Evolutionary conservation across 2,888 invertebrate species (phyloP).

Genomic region (Ichneumon xanthorius): DNA sequence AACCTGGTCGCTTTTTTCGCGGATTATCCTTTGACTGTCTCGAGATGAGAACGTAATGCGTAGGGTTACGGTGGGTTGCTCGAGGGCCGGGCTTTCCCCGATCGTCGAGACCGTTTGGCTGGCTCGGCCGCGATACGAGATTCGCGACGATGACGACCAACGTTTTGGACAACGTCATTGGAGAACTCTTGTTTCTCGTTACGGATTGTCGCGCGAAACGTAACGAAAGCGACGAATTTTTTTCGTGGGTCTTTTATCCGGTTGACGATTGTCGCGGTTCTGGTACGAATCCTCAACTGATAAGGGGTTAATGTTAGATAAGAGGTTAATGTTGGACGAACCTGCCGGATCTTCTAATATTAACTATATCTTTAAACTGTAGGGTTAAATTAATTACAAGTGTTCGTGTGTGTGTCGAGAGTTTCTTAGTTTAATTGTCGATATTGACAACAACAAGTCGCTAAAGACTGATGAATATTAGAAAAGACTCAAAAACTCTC

Average conservation of each 20-base stretch:
- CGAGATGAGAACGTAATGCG: constrained; percentile 79
- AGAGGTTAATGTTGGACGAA: not conserved
- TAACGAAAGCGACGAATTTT: constrained; percentile 72
- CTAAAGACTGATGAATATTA: too few species aligned
- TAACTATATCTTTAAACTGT: too few species aligned
- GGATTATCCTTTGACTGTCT: constrained; percentile 81
- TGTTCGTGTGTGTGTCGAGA: too few species aligned
- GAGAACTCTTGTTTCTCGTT: constrained; percentile 76
- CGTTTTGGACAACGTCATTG: constrained; percentile 53
- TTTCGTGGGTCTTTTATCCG: constrained; percentile 70
- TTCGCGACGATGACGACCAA: constrained; percentile 19
- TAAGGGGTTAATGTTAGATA: not conserved
- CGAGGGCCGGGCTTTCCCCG: constrained; percentile 1
- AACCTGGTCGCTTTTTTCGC: constrained; percentile 76
- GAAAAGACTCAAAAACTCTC: too few species aligned
- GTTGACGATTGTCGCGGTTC: constrained; percentile 39
- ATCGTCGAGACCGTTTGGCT: not conserved
- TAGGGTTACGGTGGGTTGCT: constrained; percentile 38
- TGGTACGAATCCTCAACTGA: constrained; percentile 9
- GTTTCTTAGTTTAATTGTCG: too few species aligned
- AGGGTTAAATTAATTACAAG: too few species aligned
- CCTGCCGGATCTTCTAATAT: not conserved
- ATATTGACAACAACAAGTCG: too few species aligned
- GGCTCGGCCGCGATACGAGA: not conserved
- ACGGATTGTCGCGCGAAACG: constrained; percentile 76